Evolutionary conservation across 2,797 vertebrate species (phyloP), one percentile per base, ranked within the genome.

Genomic region (Coracias cyanogaster): DNA sequence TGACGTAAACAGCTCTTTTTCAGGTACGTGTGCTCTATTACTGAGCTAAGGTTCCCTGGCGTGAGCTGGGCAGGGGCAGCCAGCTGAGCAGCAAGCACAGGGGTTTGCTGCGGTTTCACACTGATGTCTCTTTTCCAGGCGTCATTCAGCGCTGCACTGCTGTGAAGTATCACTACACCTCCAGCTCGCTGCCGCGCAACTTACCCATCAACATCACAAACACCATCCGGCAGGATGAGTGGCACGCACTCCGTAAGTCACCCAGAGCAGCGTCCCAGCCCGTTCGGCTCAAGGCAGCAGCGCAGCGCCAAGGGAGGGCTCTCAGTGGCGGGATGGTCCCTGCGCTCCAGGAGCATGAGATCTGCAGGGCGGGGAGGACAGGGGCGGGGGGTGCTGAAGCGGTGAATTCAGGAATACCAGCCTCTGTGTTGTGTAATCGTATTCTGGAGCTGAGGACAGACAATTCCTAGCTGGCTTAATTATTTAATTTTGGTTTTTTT

Each of bases 101-200:
- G 64, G 45, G 69, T 65, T 82, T 64, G 52, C 4, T 10, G 43
- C 61, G 37, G 33, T 90, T 77, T 96, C 54, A 91, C 58, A 12
- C 57, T 11, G 24, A 2, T 69, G 18, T 96, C 77, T 93, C 85
- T 94, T 48, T 96, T 69, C 18, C 97, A 99, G 99, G 99, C 80
- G 95, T 99, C 80, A 98, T 99, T 96, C 98, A 99, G 91, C 99
- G 99, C 96, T 99, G 99, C 93, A 98, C 97, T 55, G 97, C 99
- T 71, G 98, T 99, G 92, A 99, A 99, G 96, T 99, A 99, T 95
- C 99, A 99, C 98, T 99, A 99, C 98, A 99, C 99, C 76, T 99
- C 99, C n/a, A 99, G 99, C 90, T 98, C 99, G 76, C 98, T 99
- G 84, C 99, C 99, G 52, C 97, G 98, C 91, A 99, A 99, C 96